A percentile compares a stretch with the other conserved stretches of the same genome.
Evolutionary conservation across 2,113 vertebrate genomes (phyloP).

Genomic region (Melanocharis versteri): DNA sequence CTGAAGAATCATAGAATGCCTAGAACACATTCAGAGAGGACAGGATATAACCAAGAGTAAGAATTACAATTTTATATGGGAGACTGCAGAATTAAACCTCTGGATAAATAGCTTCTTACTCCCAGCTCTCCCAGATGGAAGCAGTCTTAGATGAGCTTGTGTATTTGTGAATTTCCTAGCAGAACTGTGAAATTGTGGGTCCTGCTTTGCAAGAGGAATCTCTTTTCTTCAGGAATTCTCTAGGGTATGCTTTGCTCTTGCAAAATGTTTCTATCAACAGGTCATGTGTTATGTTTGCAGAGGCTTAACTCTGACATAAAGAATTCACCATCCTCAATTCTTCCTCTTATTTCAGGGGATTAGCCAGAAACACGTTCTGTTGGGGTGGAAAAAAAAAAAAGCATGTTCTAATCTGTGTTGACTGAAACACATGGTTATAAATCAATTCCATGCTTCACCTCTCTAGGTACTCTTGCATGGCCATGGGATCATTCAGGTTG

Average conservation of each 20-base stretch:
- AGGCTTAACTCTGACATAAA: background rate
- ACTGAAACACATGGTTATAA: background rate
- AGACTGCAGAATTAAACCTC: background rate
- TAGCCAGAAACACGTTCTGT: background rate
- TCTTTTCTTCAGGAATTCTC: background rate
- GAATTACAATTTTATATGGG: background rate
- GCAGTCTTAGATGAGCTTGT: background rate
- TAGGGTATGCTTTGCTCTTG: background rate
- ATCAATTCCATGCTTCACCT: background rate
- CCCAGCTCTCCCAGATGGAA: background rate
- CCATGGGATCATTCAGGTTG: background rate
- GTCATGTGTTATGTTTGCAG: background rate
- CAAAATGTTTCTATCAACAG: background rate
- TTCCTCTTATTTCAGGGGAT: background rate
- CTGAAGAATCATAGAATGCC: background rate
- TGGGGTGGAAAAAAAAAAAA: rapidly evolving
- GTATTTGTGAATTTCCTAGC: background rate
- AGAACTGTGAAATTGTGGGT: background rate
- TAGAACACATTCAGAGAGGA: background rate
- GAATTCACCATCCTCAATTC: background rate
- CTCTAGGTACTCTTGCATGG: background rate
- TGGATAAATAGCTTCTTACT: background rate
- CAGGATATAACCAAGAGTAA: background rate
- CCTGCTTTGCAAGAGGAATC: background rate
- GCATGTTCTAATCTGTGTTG: background rate